Percentiles rank a stretch among this genome's conserved stretches.
Conservation (phyloP, 2,888 invertebrate species). For the Drosophila paucipuncta region DNA sequence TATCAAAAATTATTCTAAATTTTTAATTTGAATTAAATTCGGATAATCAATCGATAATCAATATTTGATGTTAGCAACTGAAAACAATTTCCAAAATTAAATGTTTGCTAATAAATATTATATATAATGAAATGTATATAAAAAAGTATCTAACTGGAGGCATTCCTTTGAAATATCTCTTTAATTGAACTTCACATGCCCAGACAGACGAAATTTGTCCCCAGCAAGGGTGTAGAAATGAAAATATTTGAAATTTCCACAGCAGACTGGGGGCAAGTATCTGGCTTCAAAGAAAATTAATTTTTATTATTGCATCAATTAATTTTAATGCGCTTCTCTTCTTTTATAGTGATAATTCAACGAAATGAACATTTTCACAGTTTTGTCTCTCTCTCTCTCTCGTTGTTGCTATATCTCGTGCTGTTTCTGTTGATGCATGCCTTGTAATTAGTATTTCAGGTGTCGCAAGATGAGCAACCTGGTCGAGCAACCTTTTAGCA, state of each 20-base stretch:
- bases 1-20: background rate
- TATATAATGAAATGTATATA: background rate
- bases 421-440: constrained; percentile 9
- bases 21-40: background rate
- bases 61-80: background rate
- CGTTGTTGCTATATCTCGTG: background rate
- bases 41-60: background rate
- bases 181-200: background rate
- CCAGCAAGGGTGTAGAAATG: background rate
- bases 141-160: background rate
- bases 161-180: background rate
- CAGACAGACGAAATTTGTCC: background rate
- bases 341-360: constrained; percentile 48
- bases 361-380: constrained; percentile 8
- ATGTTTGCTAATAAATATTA: background rate
- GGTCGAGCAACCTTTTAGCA: constrained; percentile 59
- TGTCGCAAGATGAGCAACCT: constrained; percentile 63
- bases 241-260: constrained; percentile 13
- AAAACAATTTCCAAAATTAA: background rate
- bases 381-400: background rate
- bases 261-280: constrained; percentile 17
- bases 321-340: constrained; percentile 41
- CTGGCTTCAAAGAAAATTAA: constrained; percentile 40
- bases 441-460: constrained; percentile 70
- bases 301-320: constrained; percentile 46